Base-by-base conservation (phyloP, 2,888 invertebrate species). In the Strigamia crassipes region DNA sequence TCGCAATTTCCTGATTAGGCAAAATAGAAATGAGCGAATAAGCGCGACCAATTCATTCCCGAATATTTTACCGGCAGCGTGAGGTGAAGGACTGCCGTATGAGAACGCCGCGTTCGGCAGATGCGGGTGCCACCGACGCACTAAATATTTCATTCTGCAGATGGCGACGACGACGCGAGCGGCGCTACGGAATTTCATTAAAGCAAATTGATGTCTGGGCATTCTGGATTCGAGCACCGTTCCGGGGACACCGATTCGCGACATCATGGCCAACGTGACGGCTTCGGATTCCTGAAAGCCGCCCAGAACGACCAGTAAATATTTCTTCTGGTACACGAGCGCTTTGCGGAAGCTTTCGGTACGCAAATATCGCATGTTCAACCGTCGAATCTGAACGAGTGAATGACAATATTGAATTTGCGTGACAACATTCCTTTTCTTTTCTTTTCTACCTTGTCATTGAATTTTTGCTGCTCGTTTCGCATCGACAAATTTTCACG, bases 271-370 rank as follows among this genome's bases (percentile, higher is more conserved):
- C 21, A 90, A 84, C 0, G 90, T 91, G 85, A 87, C 90, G 84
- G 85, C 89, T 84, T 89, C 89, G 1, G 86, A 87, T 82, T 86
- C 89, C 86, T 91, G 91, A 89, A 88, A 93, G 77, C 90, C 91
- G 83, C 86, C 89, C 77, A 94, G 86, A 83, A 94, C 91, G 18
- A 93, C 90, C 84, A 94, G 90, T 81, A 97, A 89, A 88, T 96
- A 97, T 23, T 93, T 91, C 89, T 97, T 97, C 89, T 97, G 97
- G 91, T 94, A 96, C 81, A 94, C 91, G 81, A 97, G 89, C 15
- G 96, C 94, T 87, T 96, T 96, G 83, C 94, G 91, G 85, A 93
- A 94, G 86, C 96, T 95, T 87, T 96, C 94, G 5, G 94, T 91
- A 42, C 94, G 91, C 84, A 96, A 89, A 86, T 93, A 94, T 85